Evolutionary conservation across 35 echinoderm and acorn worm genomes (phyloP), one percentile per base, ranked within the genome.

Genomic region (Patiria miniata): DNA sequence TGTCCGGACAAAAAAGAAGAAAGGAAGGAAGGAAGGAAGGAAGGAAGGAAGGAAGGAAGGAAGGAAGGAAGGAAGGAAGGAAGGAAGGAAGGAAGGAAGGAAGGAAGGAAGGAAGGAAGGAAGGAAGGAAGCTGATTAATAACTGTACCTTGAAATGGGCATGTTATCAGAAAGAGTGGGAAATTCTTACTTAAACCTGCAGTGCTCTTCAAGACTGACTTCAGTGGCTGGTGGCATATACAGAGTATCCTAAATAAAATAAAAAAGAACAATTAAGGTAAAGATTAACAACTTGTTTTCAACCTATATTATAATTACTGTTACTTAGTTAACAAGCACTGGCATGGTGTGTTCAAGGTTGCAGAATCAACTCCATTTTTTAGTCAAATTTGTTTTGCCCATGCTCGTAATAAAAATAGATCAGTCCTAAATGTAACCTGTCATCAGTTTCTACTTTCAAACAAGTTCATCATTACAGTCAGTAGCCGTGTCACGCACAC

Each of bases 241-340:
- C 8, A 98, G 68, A 23, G 96, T 98, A 34, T 98, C 96, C 96
- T 98, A 83, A 29, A n/a, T n/a, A n/a, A n/a, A n/a, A n/a, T n/a
- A n/a, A n/a, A n/a, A n/a, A n/a, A n/a, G n/a, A n/a, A 57, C 82
- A 82, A 81, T 19, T 36, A 17, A 69, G 79, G 89, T 81, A 15
- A 55, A 81, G 73, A 87, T 21, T 39, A 29, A 1, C 7, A n/a
- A n/a, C 57, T 1, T n/a, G 0, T 60, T 26, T n/a, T 60, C 28
- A 22, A 17, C 57, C 19, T 60, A 6, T 14, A 0, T 9, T 19
- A 55, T 55, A 0, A 55, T 55, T 14, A 14, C 21, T 55, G 52
- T 14, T 55, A 9, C 52, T 55, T 55, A 55, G 52, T 14, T 14
- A 55, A 55, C 0, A 55, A 55, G 52, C 10, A 19, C 52, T 55